Evolutionary conservation across 2,888 invertebrate species (phyloP).

Genomic region (Pseudolycoriella hygida): DNA sequence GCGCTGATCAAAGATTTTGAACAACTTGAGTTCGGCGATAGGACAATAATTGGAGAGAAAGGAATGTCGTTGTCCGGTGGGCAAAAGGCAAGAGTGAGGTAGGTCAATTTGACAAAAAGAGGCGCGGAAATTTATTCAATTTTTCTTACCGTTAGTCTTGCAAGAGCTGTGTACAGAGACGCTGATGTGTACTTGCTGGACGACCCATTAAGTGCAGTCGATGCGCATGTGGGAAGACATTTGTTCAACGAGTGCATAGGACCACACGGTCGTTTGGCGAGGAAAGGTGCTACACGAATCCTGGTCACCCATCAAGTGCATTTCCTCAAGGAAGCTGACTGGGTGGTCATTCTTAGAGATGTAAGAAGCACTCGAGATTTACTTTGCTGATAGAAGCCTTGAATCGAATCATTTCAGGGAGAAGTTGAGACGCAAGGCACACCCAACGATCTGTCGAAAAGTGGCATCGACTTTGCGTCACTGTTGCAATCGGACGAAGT

Average conservation of each 20-base stretch:
- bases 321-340: conserved; percentile 38
- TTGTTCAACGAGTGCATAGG: conserved; percentile 49
- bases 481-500: conserved; percentile 27
- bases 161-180: conserved; percentile 25
- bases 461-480: conserved; percentile 33
- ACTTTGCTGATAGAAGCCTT: not conserved
- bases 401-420: conserved; percentile 20
- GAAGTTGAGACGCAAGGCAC: conserved; percentile 30
- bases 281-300: conserved; percentile 37
- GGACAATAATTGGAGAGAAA: conserved; percentile 38
- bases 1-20: conserved; percentile 32
- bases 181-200: conserved; percentile 56
- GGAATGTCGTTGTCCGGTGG: conserved; percentile 46
- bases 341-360: conserved; percentile 38
- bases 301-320: conserved; percentile 66
- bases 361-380: conserved; percentile 21
- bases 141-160: conserved; percentile 10
- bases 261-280: conserved; percentile 30
- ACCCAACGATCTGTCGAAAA: conserved; percentile 27
- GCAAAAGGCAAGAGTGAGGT: conserved; percentile 43
- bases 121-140: not conserved
- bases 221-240: conserved; percentile 49
- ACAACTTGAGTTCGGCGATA: conserved; percentile 33
- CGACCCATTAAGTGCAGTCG: conserved; percentile 59
- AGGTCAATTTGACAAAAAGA: not conserved